Evolutionary conservation across 2,797 vertebrate species (phyloP), one percentile per base, ranked within the genome.

Genomic region (Pseudomugil tenellus): DNA sequence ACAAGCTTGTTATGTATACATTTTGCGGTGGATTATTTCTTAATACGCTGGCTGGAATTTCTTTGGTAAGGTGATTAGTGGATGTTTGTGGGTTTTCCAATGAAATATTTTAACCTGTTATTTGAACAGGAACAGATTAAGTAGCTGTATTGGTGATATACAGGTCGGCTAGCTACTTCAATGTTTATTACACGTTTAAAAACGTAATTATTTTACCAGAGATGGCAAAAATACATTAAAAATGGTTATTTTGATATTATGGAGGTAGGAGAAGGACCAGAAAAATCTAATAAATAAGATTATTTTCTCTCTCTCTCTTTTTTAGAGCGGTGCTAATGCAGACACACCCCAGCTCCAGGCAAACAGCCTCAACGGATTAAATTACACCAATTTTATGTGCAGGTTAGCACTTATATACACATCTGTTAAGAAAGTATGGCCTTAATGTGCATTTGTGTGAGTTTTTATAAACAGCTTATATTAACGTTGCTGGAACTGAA

Each of bases 341-440:
- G 90, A 91, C 91, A 93, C 92, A 91, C 92, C 92, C 92, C 90
- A 83, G 82, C 76, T 90, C n/a, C 48, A 10, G 43, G 43, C 53
- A 14, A 23, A 37, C 52, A 48, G 17, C 16, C 53, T 25, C 59
- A 13, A 67, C 25, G 16, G 25, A 35, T 3, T 21, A 19, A 8
- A 37, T 8, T 39, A 23, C 55, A 23, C 49, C 46, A 34, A 49
- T 7, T 14, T 11, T 3, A 0, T 0, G 0, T 14, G 5, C 21
- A 4, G 49, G 46, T 43, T 1, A 0, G 3, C 11, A 21, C 3
- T 12, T 12, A 31, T 35, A 9, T 10, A 16, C 9, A 13, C 6
- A 29, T 14, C 3, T 6, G 37, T 7, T 21, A 1, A 17, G 11
- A 37, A 23, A 28, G 1, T 52, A 28, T 28, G 2, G 17, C 23